Evolutionary conservation across 2,113 vertebrate genomes (phyloP).

Genomic region (Ranitomeya variabilis): DNA sequence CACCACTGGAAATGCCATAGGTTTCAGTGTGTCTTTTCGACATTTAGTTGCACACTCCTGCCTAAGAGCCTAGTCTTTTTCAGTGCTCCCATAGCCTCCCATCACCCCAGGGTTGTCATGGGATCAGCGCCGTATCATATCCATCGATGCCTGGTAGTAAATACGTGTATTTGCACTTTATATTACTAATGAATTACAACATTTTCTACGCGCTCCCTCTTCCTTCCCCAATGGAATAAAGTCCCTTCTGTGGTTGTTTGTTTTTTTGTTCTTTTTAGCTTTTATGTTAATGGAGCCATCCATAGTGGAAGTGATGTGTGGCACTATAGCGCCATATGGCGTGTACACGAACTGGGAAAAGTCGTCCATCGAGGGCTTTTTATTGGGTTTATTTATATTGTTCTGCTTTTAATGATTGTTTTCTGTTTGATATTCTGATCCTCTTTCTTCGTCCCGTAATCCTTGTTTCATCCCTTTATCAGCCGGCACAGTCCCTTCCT

Average conservation of each 20-base stretch:
- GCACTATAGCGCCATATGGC: not conserved
- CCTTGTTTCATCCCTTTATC: not conserved
- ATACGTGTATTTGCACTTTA: not conserved
- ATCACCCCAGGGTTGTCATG: not conserved
- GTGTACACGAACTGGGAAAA: not conserved
- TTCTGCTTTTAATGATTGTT: slow-evolving; percentile 32
- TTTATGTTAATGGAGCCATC: not conserved
- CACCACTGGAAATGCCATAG: too few relatives aligned
- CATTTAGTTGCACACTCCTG: too few relatives aligned
- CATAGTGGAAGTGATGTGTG: not conserved
- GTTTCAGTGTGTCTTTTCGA: too few relatives aligned
- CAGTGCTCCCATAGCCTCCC: not conserved
- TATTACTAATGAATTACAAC: not conserved
- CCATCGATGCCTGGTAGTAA: not conserved
- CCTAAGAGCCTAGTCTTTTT: too few relatives aligned
- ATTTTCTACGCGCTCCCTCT: too few relatives aligned
- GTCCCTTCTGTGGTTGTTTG: not conserved
- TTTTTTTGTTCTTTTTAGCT: not conserved
- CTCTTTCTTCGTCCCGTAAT: not conserved
- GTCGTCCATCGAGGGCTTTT: not conserved
- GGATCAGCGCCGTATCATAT: not conserved
- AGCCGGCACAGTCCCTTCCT: not conserved
- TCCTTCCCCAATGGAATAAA: not conserved
- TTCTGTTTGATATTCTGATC: slow-evolving; percentile 22
- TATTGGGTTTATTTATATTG: not conserved